phyloP scores from a whole-genome alignment of 2,113 vertebrate genomes.

The Upupa epops region DNA sequence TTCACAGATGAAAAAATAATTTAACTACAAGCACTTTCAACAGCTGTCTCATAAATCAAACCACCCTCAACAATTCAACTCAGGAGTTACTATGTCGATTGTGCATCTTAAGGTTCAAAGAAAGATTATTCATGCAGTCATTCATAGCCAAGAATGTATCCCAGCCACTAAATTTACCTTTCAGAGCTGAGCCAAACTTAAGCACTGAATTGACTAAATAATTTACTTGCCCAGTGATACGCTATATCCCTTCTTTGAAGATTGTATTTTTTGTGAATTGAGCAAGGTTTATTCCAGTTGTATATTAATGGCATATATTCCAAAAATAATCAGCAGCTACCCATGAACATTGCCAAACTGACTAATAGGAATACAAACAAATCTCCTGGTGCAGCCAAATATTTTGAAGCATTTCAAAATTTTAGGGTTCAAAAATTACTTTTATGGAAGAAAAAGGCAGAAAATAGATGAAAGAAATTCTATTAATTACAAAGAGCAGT shows the following conservation, averaged over 20 bases:
- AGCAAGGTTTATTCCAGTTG: neutral
- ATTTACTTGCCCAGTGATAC: conserved; percentile 46
- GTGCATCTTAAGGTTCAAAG: conserved; percentile 71
- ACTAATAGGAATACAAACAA: conserved; percentile 22
- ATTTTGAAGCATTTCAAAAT: conserved; percentile 31
- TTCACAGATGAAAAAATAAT: conserved; percentile 61
- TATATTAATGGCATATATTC: conserved; percentile 23
- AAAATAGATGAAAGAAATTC: conserved; percentile 54
- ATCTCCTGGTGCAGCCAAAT: neutral
- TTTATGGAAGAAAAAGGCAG: conserved; percentile 17
- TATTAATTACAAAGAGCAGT: conserved; percentile 25
- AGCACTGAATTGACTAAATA: conserved; percentile 45
- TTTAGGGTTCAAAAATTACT: conserved; percentile 32
- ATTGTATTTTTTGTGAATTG: neutral
- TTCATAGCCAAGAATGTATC: conserved; percentile 65
- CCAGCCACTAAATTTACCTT: conserved; percentile 62
- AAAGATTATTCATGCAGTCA: conserved; percentile 71
- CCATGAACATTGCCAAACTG: conserved; percentile 17
- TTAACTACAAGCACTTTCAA: conserved; percentile 66
- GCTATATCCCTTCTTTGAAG: conserved; percentile 25
- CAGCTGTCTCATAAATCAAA: conserved; percentile 66
- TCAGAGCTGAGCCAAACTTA: conserved; percentile 58
- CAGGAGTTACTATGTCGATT: conserved; percentile 65
- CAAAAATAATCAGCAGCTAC: conserved; percentile 43
- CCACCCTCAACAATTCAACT: conserved; percentile 64